Base-by-base conservation (phyloP, 2,113 vertebrate genomes). In the Pygathrix nemaeus region DNA sequence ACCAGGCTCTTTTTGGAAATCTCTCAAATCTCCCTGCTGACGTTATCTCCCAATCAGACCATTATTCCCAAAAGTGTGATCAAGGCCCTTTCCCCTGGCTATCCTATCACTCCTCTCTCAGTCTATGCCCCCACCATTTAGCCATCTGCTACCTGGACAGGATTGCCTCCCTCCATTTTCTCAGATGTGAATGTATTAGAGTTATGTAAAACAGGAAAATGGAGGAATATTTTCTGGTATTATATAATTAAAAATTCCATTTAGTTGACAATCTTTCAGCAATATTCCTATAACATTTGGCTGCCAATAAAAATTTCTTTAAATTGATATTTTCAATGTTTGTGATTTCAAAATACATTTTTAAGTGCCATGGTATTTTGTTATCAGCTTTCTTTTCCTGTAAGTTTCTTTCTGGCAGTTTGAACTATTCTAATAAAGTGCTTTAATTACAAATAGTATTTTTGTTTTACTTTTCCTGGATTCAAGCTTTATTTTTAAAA, bases 391-490 rank as follows among this genome's bases (percentile, higher is more conserved):
- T 5, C 30, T 25, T 40, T 79, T n/a, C 64, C 23, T 79, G 8
- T 76, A 87, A 57, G 12, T 70, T 94, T 89, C 45, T 81, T 73
- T 93, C 38, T 48, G 30, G 45, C 23, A 57, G 6, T 88, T 85
- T 52, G 48, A 95, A 89, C 27, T 72, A 61, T 35, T 89, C 20
- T 82, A 93, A 87, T 35, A 40, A 93, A 85, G 10, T 78, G 40
- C n/a, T 88, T 91, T 96, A 83, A 72, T 95, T 93, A 90, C 14
- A 84, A 82, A 78, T 66, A 78, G 1, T n/a, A 35, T 88, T 85
- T 94, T 32, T 94, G 35, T 61, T 96, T 95, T 93, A 30, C n/a
- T 96, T 93, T 72, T 35, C 48, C 32, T 92, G 30, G 3, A 76
- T 84, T 66, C 38, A 84, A 95, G 27, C 32, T 92, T 76, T 84